Conservation (phyloP, 2,113 vertebrate genomes). For the Uria lomvia region DNA sequence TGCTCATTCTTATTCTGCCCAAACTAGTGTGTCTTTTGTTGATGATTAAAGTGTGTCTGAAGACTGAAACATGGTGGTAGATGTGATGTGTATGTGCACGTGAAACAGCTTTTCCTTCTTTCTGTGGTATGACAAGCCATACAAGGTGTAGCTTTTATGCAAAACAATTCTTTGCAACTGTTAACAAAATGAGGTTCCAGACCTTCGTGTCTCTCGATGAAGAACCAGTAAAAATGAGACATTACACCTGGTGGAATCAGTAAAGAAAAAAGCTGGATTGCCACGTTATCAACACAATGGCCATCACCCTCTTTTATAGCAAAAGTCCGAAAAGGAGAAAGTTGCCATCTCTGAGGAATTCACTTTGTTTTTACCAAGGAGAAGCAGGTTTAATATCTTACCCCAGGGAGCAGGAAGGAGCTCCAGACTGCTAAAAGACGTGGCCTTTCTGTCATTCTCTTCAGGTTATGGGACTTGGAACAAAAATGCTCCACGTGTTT, state of each 20-base stretch:
- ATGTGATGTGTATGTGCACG: fast-evolving
- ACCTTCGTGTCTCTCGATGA: not conserved
- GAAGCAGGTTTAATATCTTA: not conserved
- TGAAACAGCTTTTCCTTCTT: not conserved
- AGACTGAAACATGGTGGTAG: not conserved
- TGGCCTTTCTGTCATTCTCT: fast-evolving
- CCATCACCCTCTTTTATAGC: not conserved
- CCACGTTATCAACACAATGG: not conserved
- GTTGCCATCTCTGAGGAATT: not conserved
- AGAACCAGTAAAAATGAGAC: not conserved
- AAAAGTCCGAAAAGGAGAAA: not conserved
- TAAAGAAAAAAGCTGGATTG: not conserved
- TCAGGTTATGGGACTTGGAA: not conserved
- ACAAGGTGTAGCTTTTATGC: not conserved
- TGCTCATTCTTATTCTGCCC: not conserved
- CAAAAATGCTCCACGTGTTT: not conserved
- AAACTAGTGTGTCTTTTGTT: not conserved
- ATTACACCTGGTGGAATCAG: not conserved
- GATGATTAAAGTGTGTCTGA: not conserved
- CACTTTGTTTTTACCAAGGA: not conserved
- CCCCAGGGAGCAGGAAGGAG: not conserved
- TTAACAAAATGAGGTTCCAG: not conserved
- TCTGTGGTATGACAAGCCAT: not conserved
- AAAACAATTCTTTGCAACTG: not conserved
- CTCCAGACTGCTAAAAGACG: not conserved